These are phyloP conservation scores for Halcyon badia DNA, from an alignment of 2,797 vertebrate species.

Conservation along the genomic window DNA sequence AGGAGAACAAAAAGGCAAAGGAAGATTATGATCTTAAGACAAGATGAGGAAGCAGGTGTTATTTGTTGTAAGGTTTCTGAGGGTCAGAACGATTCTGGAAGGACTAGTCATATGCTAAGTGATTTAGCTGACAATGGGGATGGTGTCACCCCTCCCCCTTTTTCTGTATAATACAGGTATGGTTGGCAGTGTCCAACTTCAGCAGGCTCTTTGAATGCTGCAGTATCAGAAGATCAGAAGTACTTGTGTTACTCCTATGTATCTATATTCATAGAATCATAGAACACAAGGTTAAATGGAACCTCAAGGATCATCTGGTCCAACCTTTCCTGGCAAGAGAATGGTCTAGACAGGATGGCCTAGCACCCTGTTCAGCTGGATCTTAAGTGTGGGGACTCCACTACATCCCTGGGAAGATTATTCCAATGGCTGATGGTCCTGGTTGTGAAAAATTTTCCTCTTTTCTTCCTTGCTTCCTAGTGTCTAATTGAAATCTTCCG, in stretches of 20 bases:
- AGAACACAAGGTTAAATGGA: not conserved
- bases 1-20: not conserved
- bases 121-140: not conserved
- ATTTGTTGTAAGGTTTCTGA: not conserved
- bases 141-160: not conserved
- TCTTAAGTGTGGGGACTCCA: not conserved
- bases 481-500: not conserved
- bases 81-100: not conserved
- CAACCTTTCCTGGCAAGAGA: not conserved
- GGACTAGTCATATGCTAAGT: not conserved
- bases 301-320: not conserved
- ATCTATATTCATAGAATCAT: not conserved
- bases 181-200: not conserved
- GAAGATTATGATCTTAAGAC: slow-evolving; percentile 13
- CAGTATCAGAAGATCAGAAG: not conserved
- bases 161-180: not conserved
- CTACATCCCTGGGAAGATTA: not conserved
- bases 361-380: not conserved
- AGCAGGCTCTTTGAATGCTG: not conserved
- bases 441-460: not conserved
- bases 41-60: not conserved
- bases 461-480: not conserved
- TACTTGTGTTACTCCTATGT: not conserved
- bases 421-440: not conserved
- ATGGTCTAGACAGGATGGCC: not conserved